Percentiles rank a stretch among this genome's conserved stretches.
These are phyloP conservation scores for Congeria kusceri DNA, from an alignment of 2,888 invertebrate species.

Conservation along the genomic window DNA sequence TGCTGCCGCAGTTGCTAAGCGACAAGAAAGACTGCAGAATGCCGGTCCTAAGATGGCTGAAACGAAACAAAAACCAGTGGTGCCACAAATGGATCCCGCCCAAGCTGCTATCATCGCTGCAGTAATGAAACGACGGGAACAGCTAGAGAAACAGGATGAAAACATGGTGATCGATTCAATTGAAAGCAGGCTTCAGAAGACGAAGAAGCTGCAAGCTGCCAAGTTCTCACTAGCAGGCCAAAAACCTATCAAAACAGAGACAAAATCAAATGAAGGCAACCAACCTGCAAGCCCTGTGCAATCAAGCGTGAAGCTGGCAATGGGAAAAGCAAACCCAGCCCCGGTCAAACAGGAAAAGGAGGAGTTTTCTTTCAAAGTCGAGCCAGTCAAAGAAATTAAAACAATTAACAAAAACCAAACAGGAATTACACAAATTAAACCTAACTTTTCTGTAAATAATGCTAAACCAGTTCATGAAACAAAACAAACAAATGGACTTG, in stretches of 20 bases:
- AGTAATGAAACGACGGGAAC: conserved; percentile 78
- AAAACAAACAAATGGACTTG: conserved; percentile 27
- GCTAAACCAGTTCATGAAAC: conserved; percentile 16
- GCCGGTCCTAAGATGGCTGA: conserved; percentile 70
- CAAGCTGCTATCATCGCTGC: conserved; percentile 83
- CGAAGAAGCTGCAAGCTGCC: conserved; percentile 81
- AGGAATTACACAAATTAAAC: conserved; percentile 48
- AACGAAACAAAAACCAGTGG: conserved; percentile 41
- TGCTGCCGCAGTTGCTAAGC: conserved; percentile 79
- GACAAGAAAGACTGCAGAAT: conserved; percentile 76
- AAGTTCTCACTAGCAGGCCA: conserved; percentile 71
- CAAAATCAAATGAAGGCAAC: conserved; percentile 29
- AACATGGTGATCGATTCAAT: conserved; percentile 77
- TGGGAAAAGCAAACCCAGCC: conserved; percentile 17
- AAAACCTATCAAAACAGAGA: conserved; percentile 42
- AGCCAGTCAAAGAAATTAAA: conserved; percentile 24
- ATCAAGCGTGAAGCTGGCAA: conserved; percentile 21
- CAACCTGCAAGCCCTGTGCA: conserved; percentile 24
- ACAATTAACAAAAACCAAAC: conserved; percentile 24
- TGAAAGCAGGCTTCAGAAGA: conserved; percentile 78
- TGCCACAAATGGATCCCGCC: conserved; percentile 52
- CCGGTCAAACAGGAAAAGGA: conserved; percentile 24
- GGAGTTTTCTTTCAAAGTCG: conserved; percentile 45
- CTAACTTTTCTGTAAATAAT: conserved; percentile 46
- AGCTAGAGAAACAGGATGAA: conserved; percentile 75